phyloP scores from a whole-genome alignment of 2,888 invertebrate species.

The Argynnis bischoffii region DNA sequence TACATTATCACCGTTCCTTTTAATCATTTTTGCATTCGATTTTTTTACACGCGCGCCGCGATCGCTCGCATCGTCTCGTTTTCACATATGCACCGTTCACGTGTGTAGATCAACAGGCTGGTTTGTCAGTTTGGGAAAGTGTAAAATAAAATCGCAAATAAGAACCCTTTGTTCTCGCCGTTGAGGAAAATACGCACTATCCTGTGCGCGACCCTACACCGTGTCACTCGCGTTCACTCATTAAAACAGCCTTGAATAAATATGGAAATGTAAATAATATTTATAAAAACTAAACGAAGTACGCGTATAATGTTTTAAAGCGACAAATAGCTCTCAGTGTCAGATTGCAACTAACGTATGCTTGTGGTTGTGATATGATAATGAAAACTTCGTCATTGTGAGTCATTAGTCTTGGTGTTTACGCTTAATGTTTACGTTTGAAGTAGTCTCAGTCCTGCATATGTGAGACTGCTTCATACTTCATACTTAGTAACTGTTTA shows the following conservation, averaged over 20 bases:
- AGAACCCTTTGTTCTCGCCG: conserved; percentile 73
- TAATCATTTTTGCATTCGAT: conserved; percentile 80
- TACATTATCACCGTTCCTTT: conserved; percentile 81
- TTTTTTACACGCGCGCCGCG: conserved; percentile 71
- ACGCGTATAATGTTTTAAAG: conserved; percentile 44
- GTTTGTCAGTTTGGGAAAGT: conserved; percentile 59
- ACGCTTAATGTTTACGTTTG: conserved; percentile 75
- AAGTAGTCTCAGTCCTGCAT: conserved; percentile 53
- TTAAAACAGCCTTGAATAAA: conserved; percentile 59
- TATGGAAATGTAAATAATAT: conserved; percentile 42
- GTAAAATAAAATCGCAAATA: conserved; percentile 59
- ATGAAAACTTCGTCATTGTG: conserved; percentile 79
- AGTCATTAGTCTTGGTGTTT: conserved; percentile 76
- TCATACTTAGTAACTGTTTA: conserved; percentile 60
- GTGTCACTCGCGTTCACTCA: conserved; percentile 63
- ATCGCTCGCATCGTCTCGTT: conserved; percentile 68
- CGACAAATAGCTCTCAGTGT: conserved; percentile 65
- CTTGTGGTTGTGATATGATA: conserved; percentile 75
- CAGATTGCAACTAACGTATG: conserved; percentile 70
- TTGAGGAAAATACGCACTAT: conserved; percentile 68
- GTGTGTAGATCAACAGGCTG: conserved; percentile 76
- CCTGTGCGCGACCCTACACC: conserved; percentile 51
- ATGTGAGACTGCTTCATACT: conserved; percentile 47
- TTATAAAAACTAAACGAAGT: conserved; percentile 44
- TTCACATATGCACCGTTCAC: conserved; percentile 66